A percentile compares a stretch with the other conserved stretches of the same genome.
Evolutionary conservation across 2,113 vertebrate species (phyloP).

Genomic region (Caretta caretta): DNA sequence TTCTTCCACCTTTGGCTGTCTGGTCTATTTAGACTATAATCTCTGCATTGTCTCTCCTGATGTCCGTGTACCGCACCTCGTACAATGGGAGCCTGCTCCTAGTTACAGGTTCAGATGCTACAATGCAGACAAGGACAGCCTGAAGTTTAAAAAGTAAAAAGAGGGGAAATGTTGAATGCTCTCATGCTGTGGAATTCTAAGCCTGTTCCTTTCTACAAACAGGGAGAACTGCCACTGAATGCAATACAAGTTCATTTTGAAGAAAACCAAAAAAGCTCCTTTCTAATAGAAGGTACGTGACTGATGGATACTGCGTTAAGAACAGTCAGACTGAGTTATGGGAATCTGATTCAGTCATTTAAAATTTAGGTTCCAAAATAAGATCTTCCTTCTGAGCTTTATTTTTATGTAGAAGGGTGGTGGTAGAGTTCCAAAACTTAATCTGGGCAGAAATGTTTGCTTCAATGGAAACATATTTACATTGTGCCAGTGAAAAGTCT

Average conservation of each 20-base stretch:
- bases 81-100: neutral
- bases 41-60: neutral
- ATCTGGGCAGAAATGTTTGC: neutral
- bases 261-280: slow-evolving; percentile 89
- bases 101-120: neutral
- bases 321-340: neutral
- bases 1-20: neutral
- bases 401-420: neutral
- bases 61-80: neutral
- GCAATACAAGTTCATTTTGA: slow-evolving; percentile 90
- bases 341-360: neutral
- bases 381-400: neutral
- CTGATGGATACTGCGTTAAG: accelerated
- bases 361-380: neutral
- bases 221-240: slow-evolving; percentile 96
- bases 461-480: neutral
- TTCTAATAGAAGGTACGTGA: slow-evolving; percentile 91
- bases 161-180: neutral
- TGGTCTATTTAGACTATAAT: neutral
- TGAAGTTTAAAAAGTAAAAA: neutral
- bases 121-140: neutral
- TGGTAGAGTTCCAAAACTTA: neutral
- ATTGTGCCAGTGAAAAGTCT: neutral
- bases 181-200: accelerated
- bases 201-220: slow-evolving; percentile 8